Evolutionary conservation across 2,888 invertebrate species (phyloP), one percentile per base, ranked within the genome.

Genomic region (Lasioglossum morio): DNA sequence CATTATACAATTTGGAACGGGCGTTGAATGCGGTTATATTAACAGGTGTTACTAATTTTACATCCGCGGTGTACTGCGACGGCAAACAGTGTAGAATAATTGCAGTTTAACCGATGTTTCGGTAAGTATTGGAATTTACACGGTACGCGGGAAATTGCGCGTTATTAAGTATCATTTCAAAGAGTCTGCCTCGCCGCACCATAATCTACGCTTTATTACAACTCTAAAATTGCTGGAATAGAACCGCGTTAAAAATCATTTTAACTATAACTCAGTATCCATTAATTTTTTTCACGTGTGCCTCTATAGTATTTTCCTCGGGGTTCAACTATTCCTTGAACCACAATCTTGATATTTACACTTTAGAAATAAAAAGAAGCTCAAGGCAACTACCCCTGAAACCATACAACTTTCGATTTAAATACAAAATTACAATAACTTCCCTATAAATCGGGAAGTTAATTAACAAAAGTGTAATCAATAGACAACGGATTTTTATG

Each of bases 31-130:
- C 27, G 10, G 16, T 79, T 70, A 14, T 60, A 12, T 23, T 46
- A 10, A 40, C 30, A 37, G 19, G 14, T 30, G 37, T 16, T 8
- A 48, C 48, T 70, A 77, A 82, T 70, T 74, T 34, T 14, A 27
- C 16, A 19, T 23, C 34, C 27, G n/a, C 7, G 72, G 30, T 10
- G 30, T 37, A 43, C 74, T 77, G 46, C 34, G 40, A 19, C 34
- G 16, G 60, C 74, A 40, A 57, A 34, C 19, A 60, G 60, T 12
- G 23, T 37, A 5, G 37, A 27, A 27, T 53, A 79, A 79, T 79
- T 60, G 37, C 43, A 1, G 27, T 76, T 66, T 19, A 19, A 30
- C 12, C 5, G 30, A 34, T 57, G 23, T 4, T 57, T 34, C n/a
- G 19, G 14, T 19, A 30, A 27, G 14, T 48, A 30, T 57, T 77